Evolutionary conservation across 2,797 vertebrate genomes (phyloP), one percentile per base, ranked within the genome.

Genomic region (Peromyscus eremicus): DNA sequence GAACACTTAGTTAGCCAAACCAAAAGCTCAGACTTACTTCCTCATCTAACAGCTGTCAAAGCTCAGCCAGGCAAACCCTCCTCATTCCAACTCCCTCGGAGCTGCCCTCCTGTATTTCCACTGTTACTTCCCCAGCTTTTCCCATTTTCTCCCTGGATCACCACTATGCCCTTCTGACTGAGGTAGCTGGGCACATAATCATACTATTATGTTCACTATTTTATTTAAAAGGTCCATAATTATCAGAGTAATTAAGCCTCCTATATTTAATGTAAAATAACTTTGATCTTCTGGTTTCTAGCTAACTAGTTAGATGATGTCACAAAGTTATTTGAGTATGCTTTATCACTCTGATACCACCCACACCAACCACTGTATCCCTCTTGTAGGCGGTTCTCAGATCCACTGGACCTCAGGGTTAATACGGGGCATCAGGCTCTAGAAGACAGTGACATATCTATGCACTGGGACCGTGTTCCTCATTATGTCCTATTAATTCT

Each of bases 191-290:
- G 14, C 8, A 60, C 32, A 71, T 11, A 17, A 64, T 19, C 9
- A 29, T 40, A 76, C 25, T 77, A 84, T 40, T 71, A 92, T 85
- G 21, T 71, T 49, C 11, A 77, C 77, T 79, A 88, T 80, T 88
- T 92, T 92, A 92, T 82, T 94, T 89, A 34, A 94, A 96, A 91
- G 43, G 43, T n/a, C 55, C 57, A 70, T 57, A 9, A 84, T 79
- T 66, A 82, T 76, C 66, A 95, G 55, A 49, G 75, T 92, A 79
- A 60, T 57, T 92, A 80, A 92, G 60, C 86, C 2, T 46, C 34
- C n/a, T 86, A 75, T 91, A 89, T 86, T 82, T 92, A 91, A 86
- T 64, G 92, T 32, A 81, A 96, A 81, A 9, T 79, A 94, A 81
- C 16, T 83, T 73, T 62, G 81, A 12, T 64, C 49, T 66, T 71